Evolutionary conservation across 2,797 vertebrate species (phyloP).

Genomic region (Diplodus puntazzo): DNA sequence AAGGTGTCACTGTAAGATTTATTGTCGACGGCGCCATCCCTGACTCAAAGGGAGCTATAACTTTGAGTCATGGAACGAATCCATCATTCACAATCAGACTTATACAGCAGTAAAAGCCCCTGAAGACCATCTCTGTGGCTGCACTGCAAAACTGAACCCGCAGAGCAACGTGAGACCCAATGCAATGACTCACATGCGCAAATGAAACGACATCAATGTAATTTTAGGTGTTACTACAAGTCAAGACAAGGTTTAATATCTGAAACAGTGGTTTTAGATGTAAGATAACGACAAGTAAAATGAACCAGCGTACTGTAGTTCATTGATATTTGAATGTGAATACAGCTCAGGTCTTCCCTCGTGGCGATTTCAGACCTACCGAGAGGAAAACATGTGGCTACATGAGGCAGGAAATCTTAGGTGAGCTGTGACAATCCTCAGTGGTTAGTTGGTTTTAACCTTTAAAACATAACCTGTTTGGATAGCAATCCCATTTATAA

Average conservation of each 20-base stretch:
- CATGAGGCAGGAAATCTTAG: background rate
- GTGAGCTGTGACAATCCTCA: background rate
- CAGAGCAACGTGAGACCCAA: background rate
- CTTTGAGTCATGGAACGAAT: conserved; percentile 17
- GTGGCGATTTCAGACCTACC: background rate
- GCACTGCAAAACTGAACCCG: background rate
- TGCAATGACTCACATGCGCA: background rate
- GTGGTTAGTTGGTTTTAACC: background rate
- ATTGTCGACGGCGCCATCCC: background rate
- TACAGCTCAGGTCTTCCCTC: background rate
- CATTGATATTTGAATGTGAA: background rate
- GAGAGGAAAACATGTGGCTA: background rate
- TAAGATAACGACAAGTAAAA: background rate
- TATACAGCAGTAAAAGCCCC: conserved; percentile 1
- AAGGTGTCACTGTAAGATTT: background rate
- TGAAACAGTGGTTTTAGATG: background rate
- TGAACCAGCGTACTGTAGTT: too few relatives aligned
- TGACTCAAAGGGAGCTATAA: background rate
- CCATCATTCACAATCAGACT: conserved; percentile 37
- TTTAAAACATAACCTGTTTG: background rate
- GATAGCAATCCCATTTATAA: background rate
- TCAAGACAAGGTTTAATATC: background rate
- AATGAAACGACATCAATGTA: too few relatives aligned
- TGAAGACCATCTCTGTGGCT: background rate
- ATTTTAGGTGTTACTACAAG: background rate